Percentiles rank a stretch among this genome's conserved stretches.
Evolutionary conservation across 2,888 invertebrate species (phyloP).

Genomic region (Plebejus anna): DNA sequence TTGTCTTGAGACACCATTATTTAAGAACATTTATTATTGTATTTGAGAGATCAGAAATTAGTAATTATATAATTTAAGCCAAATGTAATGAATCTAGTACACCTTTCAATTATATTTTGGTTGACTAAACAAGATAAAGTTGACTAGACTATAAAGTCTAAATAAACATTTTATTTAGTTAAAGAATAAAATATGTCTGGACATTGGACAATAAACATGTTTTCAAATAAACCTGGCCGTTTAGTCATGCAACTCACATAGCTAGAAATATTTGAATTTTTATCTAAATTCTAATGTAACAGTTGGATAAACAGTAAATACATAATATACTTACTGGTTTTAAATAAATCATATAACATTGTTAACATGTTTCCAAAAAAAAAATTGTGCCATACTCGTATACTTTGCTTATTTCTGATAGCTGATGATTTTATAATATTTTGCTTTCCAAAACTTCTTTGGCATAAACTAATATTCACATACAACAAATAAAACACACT

Average conservation of each 20-base stretch:
- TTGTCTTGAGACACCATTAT: background rate
- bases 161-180: background rate
- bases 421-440: background rate
- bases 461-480: conserved; percentile 32
- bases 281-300: background rate
- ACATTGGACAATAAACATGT: background rate
- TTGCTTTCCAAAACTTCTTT: conserved; percentile 32
- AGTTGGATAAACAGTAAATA: background rate
- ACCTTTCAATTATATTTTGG: background rate
- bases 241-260: background rate
- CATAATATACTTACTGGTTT: background rate
- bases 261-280: background rate
- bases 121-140: background rate
- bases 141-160: conserved; percentile 4
- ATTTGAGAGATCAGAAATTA: background rate
- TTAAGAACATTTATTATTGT: background rate
- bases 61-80: no score
- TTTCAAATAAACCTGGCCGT: background rate
- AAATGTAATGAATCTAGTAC: background rate
- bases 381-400: background rate
- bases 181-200: background rate
- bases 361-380: background rate
- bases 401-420: background rate
- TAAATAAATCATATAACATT: background rate
- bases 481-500: conserved; percentile 7